Evolutionary conservation across 2,113 vertebrate species (phyloP).

Genomic region (Cynopterus brachyotis): DNA sequence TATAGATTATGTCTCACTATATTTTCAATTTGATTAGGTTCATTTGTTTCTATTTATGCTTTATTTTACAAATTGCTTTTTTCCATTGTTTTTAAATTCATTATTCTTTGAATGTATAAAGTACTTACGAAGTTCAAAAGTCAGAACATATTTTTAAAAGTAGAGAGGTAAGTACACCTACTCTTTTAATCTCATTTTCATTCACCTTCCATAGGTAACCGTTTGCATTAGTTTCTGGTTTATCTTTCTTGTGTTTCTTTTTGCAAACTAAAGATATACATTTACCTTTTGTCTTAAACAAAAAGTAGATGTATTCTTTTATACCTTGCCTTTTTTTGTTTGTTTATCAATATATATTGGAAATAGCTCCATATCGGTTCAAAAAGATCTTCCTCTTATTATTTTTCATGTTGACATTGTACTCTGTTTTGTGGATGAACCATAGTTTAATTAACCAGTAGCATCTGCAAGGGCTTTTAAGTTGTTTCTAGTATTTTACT

Average conservation of each 20-base stretch:
- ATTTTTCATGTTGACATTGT: neutral
- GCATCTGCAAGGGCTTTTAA: neutral
- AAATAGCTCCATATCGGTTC: neutral
- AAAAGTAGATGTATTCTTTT: neutral
- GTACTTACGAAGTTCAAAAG: neutral
- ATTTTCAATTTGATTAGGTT: neutral
- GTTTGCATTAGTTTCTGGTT: neutral
- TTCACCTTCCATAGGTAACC: neutral
- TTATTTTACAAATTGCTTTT: neutral
- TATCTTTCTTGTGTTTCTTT: neutral
- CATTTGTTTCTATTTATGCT: neutral
- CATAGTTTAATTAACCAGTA: neutral
- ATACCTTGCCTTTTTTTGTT: neutral
- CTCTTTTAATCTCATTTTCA: neutral
- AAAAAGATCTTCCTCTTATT: neutral
- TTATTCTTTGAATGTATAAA: neutral
- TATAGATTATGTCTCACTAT: neutral
- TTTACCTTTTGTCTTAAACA: neutral
- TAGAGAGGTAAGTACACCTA: neutral
- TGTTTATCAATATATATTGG: neutral
- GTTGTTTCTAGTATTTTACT: neutral
- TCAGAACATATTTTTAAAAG: neutral
- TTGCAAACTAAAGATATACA: neutral
- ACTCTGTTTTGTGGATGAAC: neutral
- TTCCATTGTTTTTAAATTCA: neutral